Base-by-base conservation (phyloP, 92 coral and sea anemone species). In the Montipora capitata region DNA sequence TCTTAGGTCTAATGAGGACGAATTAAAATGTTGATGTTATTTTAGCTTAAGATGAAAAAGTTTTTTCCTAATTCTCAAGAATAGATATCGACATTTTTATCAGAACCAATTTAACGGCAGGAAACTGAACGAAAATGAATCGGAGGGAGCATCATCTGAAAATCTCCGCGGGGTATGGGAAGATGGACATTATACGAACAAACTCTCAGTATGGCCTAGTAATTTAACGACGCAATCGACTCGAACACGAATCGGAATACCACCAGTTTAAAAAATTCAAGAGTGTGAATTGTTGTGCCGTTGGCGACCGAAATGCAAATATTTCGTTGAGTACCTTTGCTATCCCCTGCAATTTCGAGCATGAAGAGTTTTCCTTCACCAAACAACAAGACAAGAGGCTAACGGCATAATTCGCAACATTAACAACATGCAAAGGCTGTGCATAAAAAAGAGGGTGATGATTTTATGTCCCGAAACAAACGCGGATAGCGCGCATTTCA, bases 11-110 rank as follows among this genome's bases (percentile, higher is more conserved):
- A 72, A 83, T 72, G 87, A 72, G 44, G 56, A 20, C 71, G 87
- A 83, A 83, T 83, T 81, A 83, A 61, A 74, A 44, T 44, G 78
- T 68, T 81, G 68, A 81, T 81, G 85, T 83, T 83, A 58, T 72
- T 72, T 43, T 72, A 72, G 72, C 52, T 5, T 1, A 48, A 68
- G 85, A 27, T 27, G 77, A 74, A 68, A 40, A 68, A 10, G 40
- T 45, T 35, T 45, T 52, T 68, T 62, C 63, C 52, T 80, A 45
- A 68, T 16, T 48, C 44, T 48, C n/a, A 62, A 54, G 38, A 11
- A 48, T 75, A 27, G 44, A 59, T 44, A 67, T 35, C 3, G 52
- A 35, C 40, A 48, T 73, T 5, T 44, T 20, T 11, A 38, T 12
- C 15, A 68, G 44, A 40, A 16, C n/a, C 40, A 14, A 41, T 12